A percentile compares a stretch with the other conserved stretches of the same genome.
Evolutionary conservation across 2,113 vertebrate species (phyloP).

Genomic region (Sakesphorus luctuosus): DNA sequence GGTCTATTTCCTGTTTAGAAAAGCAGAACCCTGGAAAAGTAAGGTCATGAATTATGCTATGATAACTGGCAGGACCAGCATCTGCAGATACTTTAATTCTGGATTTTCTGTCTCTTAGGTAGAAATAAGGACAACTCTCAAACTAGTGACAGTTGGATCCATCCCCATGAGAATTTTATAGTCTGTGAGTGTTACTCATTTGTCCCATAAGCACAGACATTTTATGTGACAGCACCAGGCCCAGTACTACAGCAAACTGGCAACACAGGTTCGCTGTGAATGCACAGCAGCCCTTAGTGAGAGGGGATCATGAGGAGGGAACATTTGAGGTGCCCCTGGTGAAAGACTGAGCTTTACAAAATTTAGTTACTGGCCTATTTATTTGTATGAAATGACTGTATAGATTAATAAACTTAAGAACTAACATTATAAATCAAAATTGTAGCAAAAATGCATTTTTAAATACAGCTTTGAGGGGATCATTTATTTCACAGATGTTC

Average conservation of each 20-base stretch:
- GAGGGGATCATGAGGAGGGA: background rate
- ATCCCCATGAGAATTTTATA: background rate
- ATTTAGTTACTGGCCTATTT: background rate
- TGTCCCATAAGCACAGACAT: rapidly evolving
- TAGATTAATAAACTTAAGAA: background rate
- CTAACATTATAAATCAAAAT: background rate
- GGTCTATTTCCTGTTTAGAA: background rate
- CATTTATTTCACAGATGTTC: background rate
- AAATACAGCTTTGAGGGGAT: background rate
- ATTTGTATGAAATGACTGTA: background rate
- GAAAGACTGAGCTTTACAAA: background rate
- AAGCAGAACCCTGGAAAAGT: background rate
- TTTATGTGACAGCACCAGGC: background rate
- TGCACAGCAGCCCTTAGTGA: background rate
- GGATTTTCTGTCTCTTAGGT: background rate
- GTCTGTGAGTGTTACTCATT: background rate
- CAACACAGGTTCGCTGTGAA: rapidly evolving
- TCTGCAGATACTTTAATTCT: background rate
- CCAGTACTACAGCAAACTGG: background rate
- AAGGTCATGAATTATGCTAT: background rate
- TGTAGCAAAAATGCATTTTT: background rate
- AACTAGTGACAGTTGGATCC: background rate
- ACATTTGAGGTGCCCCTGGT: background rate
- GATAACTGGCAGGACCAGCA: background rate
- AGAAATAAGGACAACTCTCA: background rate